Evolutionary conservation across 2,113 vertebrate genomes (phyloP).

Genomic region (Alexandromys fortis): DNA sequence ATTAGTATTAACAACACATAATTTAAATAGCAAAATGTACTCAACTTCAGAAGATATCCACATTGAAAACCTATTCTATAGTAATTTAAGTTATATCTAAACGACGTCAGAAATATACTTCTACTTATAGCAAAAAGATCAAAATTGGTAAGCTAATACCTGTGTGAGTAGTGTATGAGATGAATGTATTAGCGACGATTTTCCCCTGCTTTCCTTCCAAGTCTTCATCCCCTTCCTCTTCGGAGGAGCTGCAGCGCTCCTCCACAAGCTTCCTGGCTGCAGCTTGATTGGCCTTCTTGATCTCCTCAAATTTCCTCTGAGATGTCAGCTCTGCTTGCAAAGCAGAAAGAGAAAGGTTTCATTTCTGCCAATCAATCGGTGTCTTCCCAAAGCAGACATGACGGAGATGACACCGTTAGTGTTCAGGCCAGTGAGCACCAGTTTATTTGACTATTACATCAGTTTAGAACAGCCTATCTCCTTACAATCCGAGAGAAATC

Average conservation of each 20-base stretch:
- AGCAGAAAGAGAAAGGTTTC: slow-evolving; percentile 32
- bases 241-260: slow-evolving; percentile 90
- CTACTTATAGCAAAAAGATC: background rate
- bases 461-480: slow-evolving; percentile 45
- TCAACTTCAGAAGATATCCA: background rate
- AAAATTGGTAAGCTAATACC: slow-evolving; percentile 84
- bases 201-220: slow-evolving; percentile 90
- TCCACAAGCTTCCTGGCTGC: slow-evolving; percentile 91
- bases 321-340: slow-evolving; percentile 84
- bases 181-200: slow-evolving; percentile 95
- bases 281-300: slow-evolving; percentile 93
- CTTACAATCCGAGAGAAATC: background rate
- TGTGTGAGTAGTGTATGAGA: slow-evolving; percentile 92
- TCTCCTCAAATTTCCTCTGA: slow-evolving; percentile 94
- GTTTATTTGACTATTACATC: background rate
- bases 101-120: slow-evolving; percentile 26
- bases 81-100: background rate
- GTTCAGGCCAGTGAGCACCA: background rate
- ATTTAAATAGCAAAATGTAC: slow-evolving; percentile 5
- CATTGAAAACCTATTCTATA: slow-evolving; percentile 7
- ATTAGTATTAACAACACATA: background rate
- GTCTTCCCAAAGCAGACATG: background rate
- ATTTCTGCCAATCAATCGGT: slow-evolving; percentile 34
- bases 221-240: slow-evolving; percentile 89
- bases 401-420: background rate